phyloP scores from a whole-genome alignment of 2,888 invertebrate genomes.

The Drosophila ezoana region DNA sequence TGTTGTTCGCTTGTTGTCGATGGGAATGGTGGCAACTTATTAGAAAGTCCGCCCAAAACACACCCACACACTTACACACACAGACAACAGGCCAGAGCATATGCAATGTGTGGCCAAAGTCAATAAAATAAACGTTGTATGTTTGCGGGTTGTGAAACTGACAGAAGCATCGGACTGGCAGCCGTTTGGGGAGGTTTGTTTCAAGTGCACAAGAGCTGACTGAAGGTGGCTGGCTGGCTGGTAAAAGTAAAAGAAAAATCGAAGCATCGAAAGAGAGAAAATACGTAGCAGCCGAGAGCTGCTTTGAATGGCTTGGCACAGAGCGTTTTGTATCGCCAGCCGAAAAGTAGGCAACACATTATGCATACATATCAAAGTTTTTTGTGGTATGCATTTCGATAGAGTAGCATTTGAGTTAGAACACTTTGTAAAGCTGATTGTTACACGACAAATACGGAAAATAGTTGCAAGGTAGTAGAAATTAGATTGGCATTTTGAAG shows the following conservation, averaged over 20 bases:
- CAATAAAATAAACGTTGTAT: constrained; percentile 79
- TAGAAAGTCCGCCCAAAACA: constrained; percentile 62
- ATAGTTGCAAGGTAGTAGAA: too few relatives aligned
- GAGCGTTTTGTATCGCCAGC: constrained; percentile 39
- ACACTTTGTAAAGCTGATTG: neutral
- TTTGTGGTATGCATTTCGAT: constrained; percentile 13
- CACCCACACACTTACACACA: constrained; percentile 31
- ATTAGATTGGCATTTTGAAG: too few relatives aligned
- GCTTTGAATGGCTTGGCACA: constrained; percentile 27
- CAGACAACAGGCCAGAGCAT: constrained; percentile 46
- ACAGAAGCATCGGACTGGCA: constrained; percentile 5
- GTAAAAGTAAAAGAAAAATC: constrained; percentile 44
- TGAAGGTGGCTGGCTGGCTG: constrained; percentile 30
- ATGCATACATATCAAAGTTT: constrained; percentile 62
- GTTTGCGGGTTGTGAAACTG: constrained; percentile 53
- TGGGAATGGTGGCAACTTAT: constrained; percentile 69
- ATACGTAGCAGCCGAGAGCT: constrained; percentile 16
- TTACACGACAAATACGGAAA: neutral
- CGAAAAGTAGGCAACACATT: constrained; percentile 73
- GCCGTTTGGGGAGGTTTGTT: neutral
- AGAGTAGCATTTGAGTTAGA: constrained; percentile 13
- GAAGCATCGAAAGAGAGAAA: constrained; percentile 22
- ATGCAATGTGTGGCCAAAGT: constrained; percentile 65
- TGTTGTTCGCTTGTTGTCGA: constrained; percentile 68
- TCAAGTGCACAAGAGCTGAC: constrained; percentile 22